Evolutionary conservation across 2,888 invertebrate species (phyloP).

Genomic region (Metallyticus violacea): DNA sequence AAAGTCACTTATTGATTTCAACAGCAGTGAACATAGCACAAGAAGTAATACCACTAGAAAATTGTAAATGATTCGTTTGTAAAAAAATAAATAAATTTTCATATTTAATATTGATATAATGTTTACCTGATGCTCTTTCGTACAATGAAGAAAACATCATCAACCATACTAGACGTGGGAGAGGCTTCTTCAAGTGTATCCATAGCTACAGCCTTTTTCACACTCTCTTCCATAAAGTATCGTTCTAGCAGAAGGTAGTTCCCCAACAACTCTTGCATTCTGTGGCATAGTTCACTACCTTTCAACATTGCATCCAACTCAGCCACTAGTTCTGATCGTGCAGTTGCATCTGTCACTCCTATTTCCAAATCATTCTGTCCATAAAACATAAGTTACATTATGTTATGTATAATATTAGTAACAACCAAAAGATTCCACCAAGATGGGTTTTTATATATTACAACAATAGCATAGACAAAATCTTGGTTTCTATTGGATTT

Average conservation of each 20-base stretch:
- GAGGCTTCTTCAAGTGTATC: constrained; percentile 71
- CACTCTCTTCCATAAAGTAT: constrained; percentile 93
- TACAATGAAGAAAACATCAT: constrained; percentile 96
- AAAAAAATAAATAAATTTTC: background rate
- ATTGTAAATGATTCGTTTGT: too few species aligned
- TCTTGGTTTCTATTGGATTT: too few species aligned
- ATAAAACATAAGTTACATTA: background rate
- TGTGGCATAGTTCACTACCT: constrained; percentile 69
- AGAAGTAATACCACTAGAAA: too few species aligned
- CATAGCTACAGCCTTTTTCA: constrained; percentile 83
- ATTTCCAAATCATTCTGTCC: constrained; percentile 62
- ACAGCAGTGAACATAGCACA: too few species aligned
- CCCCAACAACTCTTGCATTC: constrained; percentile 80
- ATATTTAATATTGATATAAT: background rate
- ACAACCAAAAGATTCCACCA: too few species aligned
- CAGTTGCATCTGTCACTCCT: constrained; percentile 43
- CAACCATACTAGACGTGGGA: constrained; percentile 87
- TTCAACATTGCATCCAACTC: constrained; percentile 65
- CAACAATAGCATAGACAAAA: too few species aligned
- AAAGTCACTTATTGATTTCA: too few species aligned
- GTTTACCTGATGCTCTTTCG: constrained; percentile 85
- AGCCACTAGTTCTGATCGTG: constrained; percentile 41
- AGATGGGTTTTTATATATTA: too few species aligned
- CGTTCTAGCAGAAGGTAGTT: constrained; percentile 90
- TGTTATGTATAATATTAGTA: too few species aligned